Evolutionary conservation across 2,113 vertebrate species (phyloP).

Genomic region (Daboia siamensis): DNA sequence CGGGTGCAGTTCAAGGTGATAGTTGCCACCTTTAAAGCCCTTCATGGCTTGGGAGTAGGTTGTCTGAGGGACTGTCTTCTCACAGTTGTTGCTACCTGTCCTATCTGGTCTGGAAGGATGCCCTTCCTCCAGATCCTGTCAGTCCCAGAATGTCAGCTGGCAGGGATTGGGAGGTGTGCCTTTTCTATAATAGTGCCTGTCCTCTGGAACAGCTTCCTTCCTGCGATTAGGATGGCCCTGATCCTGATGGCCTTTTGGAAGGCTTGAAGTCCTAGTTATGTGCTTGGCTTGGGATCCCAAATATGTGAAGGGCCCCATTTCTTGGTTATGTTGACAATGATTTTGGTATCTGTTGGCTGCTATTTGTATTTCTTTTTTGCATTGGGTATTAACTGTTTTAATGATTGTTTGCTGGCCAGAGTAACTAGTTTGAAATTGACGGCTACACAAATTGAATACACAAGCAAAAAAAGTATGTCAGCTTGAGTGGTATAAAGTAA

Average conservation of each 20-base stretch:
- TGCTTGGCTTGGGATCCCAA: neutral
- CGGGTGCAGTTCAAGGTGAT: neutral
- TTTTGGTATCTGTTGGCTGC: neutral
- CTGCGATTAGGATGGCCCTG: neutral
- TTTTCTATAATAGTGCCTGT: neutral
- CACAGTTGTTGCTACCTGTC: neutral
- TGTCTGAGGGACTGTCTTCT: neutral
- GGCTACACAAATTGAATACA: neutral
- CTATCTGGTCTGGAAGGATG: neutral
- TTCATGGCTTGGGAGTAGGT: neutral
- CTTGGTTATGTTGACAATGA: neutral
- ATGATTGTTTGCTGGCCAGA: neutral
- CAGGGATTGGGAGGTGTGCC: neutral
- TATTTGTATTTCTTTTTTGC: neutral
- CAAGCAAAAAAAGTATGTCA: neutral
- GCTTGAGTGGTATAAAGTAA: neutral
- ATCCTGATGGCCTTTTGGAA: neutral
- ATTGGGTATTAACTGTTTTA: neutral
- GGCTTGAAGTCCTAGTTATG: neutral
- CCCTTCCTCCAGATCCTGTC: neutral
- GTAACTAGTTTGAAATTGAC: neutral
- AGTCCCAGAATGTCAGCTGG: neutral
- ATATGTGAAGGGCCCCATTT: neutral
- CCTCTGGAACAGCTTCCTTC: neutral
- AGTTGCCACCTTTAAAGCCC: neutral